These are phyloP conservation scores for Sinella curviseta DNA, from an alignment of 1,140 invertebrate genomes.

Conservation along the genomic window DNA sequence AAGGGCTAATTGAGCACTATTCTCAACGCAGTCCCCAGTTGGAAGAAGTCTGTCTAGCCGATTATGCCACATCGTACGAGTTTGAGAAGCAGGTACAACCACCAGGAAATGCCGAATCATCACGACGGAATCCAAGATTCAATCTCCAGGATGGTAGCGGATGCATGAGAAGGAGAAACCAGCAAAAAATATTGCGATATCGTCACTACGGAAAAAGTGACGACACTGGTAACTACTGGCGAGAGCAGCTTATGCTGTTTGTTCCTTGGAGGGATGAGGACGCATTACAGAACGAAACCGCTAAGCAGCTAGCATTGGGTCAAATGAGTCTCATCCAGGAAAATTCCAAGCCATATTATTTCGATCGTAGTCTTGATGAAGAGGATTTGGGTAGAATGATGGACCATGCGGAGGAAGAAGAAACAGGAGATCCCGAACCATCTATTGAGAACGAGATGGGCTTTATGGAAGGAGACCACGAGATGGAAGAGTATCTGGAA, in stretches of 20 bases:
- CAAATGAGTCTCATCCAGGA: not conserved
- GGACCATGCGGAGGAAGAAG: slow-evolving; percentile 13
- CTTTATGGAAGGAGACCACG: too few species aligned
- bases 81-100: not conserved
- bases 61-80: not conserved
- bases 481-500: too few species aligned
- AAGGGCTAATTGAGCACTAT: not conserved
- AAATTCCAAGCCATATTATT: not conserved
- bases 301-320: not conserved
- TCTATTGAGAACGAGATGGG: too few species aligned
- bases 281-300: not conserved
- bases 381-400: not conserved
- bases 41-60: not conserved
- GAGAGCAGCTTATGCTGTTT: not conserved
- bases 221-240: not conserved
- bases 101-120: not conserved
- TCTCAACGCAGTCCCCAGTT: not conserved
- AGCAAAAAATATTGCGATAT: not conserved
- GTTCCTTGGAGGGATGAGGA: slow-evolving; percentile 2
- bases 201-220: not conserved
- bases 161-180: not conserved
- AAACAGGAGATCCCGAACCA: not conserved
- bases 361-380: not conserved
- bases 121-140: not conserved
- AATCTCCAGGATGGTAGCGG: not conserved